Evolutionary conservation across 2,797 vertebrate genomes (phyloP), one percentile per base, ranked within the genome.

Genomic region (Leucoraja ocellata): DNA sequence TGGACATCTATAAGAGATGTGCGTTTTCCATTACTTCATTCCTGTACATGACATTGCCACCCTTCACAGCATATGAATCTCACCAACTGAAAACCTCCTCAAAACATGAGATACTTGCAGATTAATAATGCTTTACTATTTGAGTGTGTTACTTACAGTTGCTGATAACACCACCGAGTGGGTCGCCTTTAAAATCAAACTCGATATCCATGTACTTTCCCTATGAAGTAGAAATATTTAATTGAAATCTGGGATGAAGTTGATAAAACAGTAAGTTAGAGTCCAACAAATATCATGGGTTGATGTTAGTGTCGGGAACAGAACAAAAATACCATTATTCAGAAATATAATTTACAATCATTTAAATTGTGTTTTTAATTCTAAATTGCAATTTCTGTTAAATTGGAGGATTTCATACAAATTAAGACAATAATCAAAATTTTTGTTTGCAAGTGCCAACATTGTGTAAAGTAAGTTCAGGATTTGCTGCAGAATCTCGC

Each of bases 181-280:
- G 99, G 95, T 99, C 99, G 61, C 99, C 99, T 96, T 99, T 99
- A 96, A 99, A 99, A 96, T 99, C 98, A 96, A 99, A 99, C 95
- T 99, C 99, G 36, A 99, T 99, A 95, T 99, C 99, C 99, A 99
- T 99, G 94, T 99, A 99, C 95, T 99, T 99, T 36, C 99, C 99
- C 99, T 99, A 96, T 90, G 80, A 94, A 92, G 54, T 68, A 21
- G 46, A 92, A 76, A 76, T 39, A 63, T 77, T 94, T 78, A 1
- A 92, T 94, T 54, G 93, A 83, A 94, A 0, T 93, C 90, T 73
- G 81, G 93, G 84, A 13, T 94, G 65, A n/a, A n/a, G 94, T 90
- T 93, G 93, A 65, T 25, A 77, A 11, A 93, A 93, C 93, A 95
- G 86, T 78, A 65, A 68, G 65, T 68, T 36, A 36, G 68, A 9